These are phyloP conservation scores for Drosophila cognata DNA, from an alignment of 2,888 invertebrate genomes.

Conservation along the genomic window DNA sequence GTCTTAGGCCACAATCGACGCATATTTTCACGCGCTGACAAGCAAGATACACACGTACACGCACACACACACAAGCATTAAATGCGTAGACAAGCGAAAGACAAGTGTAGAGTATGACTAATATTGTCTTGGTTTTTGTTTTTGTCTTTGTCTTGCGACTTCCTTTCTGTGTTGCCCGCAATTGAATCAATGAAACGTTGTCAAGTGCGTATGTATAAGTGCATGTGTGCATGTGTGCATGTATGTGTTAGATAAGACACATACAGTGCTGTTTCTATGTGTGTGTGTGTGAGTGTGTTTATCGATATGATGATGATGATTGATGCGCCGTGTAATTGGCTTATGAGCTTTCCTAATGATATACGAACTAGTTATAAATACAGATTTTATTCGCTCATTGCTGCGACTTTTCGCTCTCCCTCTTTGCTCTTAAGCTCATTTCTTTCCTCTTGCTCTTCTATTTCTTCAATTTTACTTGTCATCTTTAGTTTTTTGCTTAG, in stretches of 20 bases:
- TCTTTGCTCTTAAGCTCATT: background rate
- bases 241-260: conserved; percentile 32
- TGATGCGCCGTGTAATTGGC: conserved; percentile 75
- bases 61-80: background rate
- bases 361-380: conserved; percentile 45
- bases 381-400: conserved; percentile 13
- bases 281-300: background rate
- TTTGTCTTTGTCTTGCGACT: conserved; percentile 31
- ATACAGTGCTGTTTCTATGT: background rate
- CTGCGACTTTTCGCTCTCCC: conserved; percentile 1
- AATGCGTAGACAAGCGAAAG: conserved; percentile 25
- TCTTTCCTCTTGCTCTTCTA: background rate
- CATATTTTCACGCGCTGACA: conserved; percentile 46
- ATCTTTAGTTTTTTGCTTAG: background rate
- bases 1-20: conserved; percentile 25
- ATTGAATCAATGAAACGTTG: conserved; percentile 34
- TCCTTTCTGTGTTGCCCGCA: conserved; percentile 44
- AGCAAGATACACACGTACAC: conserved; percentile 16
- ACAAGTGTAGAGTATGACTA: conserved; percentile 57
- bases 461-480: background rate
- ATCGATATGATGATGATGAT: conserved; percentile 66
- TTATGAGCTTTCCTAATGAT: conserved; percentile 60
- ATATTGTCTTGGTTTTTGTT: conserved; percentile 23
- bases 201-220: background rate
- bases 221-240: background rate